Evolutionary conservation across 2,113 vertebrate genomes (phyloP).

Genomic region (Saccopteryx bilineata): DNA sequence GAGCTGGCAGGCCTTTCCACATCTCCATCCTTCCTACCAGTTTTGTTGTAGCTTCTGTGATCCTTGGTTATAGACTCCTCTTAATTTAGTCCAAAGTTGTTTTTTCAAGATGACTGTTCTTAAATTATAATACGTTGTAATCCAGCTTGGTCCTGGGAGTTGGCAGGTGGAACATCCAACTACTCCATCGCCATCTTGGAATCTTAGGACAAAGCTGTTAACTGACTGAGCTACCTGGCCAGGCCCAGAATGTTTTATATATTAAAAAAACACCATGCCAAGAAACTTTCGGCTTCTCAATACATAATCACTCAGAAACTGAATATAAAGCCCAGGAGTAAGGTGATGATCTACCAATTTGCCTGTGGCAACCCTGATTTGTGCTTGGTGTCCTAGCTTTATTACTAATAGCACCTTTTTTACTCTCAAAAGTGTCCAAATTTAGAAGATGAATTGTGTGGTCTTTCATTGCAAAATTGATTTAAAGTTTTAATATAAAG

Average conservation of each 20-base stretch:
- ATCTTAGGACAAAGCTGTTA: too few species aligned
- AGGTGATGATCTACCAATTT: not conserved
- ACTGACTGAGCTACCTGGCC: too few species aligned
- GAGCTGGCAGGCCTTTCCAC: too few species aligned
- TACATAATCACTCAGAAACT: not conserved
- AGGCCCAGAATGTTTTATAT: not conserved
- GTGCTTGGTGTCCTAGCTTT: not conserved
- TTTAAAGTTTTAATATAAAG: constrained; percentile 29
- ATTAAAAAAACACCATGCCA: not conserved
- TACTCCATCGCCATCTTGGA: too few species aligned
- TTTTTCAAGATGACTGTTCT: too few species aligned
- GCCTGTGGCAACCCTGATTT: not conserved
- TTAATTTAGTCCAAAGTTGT: too few species aligned
- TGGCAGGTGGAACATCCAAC: too few species aligned
- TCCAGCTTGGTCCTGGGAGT: too few species aligned
- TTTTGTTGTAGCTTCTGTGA: too few species aligned
- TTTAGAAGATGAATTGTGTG: not conserved
- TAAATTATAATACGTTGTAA: too few species aligned
- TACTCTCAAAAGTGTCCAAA: not conserved
- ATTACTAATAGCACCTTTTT: not conserved
- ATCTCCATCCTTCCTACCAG: too few species aligned
- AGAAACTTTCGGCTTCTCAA: not conserved
- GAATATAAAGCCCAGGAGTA: not conserved
- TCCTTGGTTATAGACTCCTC: too few species aligned
- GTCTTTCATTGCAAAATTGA: not conserved